Conservation (phyloP, 2,797 vertebrate genomes). For the Phalanger gymnotis region DNA sequence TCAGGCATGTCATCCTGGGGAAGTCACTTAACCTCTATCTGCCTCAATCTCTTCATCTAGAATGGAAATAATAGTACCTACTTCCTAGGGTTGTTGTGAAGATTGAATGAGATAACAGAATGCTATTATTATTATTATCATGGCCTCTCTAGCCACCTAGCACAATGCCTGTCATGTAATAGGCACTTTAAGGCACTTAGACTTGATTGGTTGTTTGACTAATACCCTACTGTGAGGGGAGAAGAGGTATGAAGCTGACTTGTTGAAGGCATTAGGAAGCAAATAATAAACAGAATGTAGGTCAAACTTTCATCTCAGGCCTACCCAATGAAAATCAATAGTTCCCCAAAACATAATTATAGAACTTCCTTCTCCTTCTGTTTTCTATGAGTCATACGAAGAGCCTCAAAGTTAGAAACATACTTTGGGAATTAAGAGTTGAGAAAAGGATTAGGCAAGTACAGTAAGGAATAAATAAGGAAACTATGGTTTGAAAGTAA, state of each 20-base stretch:
- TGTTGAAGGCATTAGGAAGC: conserved; percentile 52
- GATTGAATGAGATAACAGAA: conserved; percentile 17
- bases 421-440: neutral
- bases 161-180: conserved; percentile 4
- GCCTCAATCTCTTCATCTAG: neutral
- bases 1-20: neutral
- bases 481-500: neutral
- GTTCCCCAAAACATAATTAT: conserved; percentile 51
- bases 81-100: neutral
- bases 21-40: neutral
- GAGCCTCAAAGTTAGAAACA: conserved; percentile 24
- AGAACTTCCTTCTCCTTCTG: conserved; percentile 26
- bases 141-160: neutral
- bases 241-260: conserved; percentile 51
- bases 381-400: conserved; percentile 9
- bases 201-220: neutral
- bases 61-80: conserved; percentile 51
- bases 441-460: neutral
- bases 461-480: neutral
- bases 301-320: conserved; percentile 39
- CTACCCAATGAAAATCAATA: conserved; percentile 18
- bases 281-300: conserved; percentile 30
- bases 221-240: conserved; percentile 5
- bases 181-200: conserved; percentile 50
- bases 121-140: neutral